phyloP scores from a whole-genome alignment of 2,113 vertebrate genomes.

The Phrynocephalus versicolor region DNA sequence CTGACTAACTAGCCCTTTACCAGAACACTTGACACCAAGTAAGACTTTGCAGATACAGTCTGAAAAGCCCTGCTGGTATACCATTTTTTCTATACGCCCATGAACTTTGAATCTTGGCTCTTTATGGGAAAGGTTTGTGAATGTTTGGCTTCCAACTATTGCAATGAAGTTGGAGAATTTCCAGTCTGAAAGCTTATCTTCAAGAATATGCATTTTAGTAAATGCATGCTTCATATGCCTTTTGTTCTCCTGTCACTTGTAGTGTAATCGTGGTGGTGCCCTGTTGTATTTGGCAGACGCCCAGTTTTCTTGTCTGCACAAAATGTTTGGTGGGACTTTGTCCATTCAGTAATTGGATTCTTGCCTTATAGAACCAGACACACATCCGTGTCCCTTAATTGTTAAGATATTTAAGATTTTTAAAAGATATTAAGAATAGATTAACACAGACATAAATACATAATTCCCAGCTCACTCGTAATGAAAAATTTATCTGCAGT shows the following conservation, averaged over 20 bases:
- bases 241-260: slow-evolving; percentile 31
- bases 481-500: not conserved
- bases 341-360: slow-evolving; percentile 31
- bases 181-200: not conserved
- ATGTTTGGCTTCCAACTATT: not conserved
- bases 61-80: not conserved
- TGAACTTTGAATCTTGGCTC: not conserved
- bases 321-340: slow-evolving; percentile 6
- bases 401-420: slow-evolving; percentile 5
- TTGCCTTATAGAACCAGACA: slow-evolving; percentile 31
- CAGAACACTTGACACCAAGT: not conserved
- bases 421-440: slow-evolving; percentile 32
- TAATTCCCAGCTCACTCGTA: not conserved
- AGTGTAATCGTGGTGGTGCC: slow-evolving; percentile 10
- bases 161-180: not conserved
- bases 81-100: not conserved
- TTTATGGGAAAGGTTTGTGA: not conserved
- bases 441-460: slow-evolving; percentile 13
- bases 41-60: not conserved
- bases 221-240: slow-evolving; percentile 2
- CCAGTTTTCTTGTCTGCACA: slow-evolving; percentile 3
- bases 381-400: slow-evolving; percentile 13
- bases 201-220: slow-evolving; percentile 30
- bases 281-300: slow-evolving; percentile 13
- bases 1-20: no score